phyloP scores from a whole-genome alignment of 53 echinoderm and acorn worm genomes.

The Mesocentrotus franciscanus region DNA sequence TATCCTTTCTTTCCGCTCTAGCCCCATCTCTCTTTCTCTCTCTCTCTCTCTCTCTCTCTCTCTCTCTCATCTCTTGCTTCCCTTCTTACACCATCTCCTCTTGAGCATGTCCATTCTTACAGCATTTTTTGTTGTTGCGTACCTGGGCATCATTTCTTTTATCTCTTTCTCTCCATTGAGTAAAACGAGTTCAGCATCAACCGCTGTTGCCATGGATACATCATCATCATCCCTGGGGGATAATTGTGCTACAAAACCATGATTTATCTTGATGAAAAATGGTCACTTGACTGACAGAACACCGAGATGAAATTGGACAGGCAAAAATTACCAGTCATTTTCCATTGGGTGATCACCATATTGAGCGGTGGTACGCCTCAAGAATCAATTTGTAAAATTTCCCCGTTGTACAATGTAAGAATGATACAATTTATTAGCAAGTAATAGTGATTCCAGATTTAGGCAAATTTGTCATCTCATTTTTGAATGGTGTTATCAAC shows the following conservation, averaged over 20 bases:
- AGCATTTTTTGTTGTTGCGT: background rate
- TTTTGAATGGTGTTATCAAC: too few species aligned
- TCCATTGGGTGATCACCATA: background rate
- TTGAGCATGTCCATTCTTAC: background rate
- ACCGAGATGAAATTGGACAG: background rate
- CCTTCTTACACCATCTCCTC: background rate
- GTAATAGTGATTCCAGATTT: too few species aligned
- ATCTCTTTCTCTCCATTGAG: slow-evolving; percentile 5
- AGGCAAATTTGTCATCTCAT: too few species aligned
- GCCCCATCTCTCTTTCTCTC: background rate
- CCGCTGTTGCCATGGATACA: background rate
- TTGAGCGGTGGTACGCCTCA: background rate
- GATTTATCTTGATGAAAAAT: background rate
- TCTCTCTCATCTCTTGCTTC: background rate
- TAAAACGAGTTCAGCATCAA: background rate
- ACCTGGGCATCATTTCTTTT: background rate
- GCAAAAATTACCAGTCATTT: background rate
- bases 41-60: background rate
- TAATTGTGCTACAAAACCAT: background rate
- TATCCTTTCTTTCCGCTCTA: too few species aligned
- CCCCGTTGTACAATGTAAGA: too few species aligned
- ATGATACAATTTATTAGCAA: too few species aligned
- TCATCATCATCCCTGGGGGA: background rate
- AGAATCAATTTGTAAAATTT: too few species aligned
- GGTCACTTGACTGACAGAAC: background rate